Conservation (phyloP, 2,797 vertebrate species). For the Smutsia temminckii region DNA sequence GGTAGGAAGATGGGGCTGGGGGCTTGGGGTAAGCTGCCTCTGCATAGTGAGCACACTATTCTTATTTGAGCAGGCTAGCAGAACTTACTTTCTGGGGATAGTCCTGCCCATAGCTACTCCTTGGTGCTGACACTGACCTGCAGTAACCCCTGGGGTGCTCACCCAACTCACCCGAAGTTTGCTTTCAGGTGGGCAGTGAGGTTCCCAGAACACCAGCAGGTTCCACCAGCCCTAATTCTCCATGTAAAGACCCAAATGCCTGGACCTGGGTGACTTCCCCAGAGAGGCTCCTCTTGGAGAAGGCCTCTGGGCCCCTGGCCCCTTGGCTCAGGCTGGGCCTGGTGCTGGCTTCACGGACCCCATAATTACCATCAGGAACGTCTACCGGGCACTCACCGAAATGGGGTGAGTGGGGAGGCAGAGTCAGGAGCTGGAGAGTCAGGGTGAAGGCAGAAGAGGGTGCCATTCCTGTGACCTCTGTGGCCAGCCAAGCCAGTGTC, state of each 20-base stretch:
- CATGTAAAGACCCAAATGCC: neutral
- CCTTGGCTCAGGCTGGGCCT: neutral
- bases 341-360: neutral
- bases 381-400: neutral
- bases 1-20: neutral
- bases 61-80: neutral
- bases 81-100: neutral
- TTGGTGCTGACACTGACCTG: neutral
- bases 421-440: neutral
- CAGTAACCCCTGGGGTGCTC: neutral
- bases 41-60: neutral
- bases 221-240: neutral
- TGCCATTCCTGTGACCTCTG: constrained; percentile 22
- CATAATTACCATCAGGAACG: neutral
- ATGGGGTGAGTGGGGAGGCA: neutral
- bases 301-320: neutral
- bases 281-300: neutral
- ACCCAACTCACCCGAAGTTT: neutral
- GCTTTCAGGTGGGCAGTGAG: neutral
- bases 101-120: neutral
- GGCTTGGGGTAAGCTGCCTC: neutral
- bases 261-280: neutral
- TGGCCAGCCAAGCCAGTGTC: constrained; percentile 51
- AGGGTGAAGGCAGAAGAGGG: neutral
- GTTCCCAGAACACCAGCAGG: neutral